These are phyloP conservation scores for Goniozus legneri DNA, from an alignment of 1,140 invertebrate species.

Conservation along the genomic window DNA sequence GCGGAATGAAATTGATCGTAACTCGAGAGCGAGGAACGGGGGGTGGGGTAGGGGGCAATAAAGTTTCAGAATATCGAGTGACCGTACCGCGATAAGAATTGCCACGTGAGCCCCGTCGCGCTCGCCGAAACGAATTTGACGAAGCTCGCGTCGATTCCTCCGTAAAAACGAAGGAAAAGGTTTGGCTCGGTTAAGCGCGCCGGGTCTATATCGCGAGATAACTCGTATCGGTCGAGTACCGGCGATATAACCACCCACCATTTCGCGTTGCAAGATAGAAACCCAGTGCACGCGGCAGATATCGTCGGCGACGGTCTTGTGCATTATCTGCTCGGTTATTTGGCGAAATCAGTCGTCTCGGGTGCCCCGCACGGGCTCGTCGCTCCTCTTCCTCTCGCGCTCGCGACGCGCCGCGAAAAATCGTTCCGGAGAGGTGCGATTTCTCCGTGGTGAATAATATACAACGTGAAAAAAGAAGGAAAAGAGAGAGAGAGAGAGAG, in stretches of 20 bases:
- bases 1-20: too few species aligned
- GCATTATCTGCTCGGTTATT: slow-evolving; percentile 43
- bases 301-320: slow-evolving; percentile 31
- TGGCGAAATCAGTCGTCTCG: slow-evolving; percentile 44
- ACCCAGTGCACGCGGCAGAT: slow-evolving; percentile 34
- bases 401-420: not conserved
- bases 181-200: too few species aligned
- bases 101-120: too few species aligned
- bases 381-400: not conserved
- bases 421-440: not conserved
- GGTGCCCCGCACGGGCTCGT: slow-evolving; percentile 27
- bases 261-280: slow-evolving; percentile 44
- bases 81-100: too few species aligned
- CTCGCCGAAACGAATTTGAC: too few species aligned
- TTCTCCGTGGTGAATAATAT: not conserved
- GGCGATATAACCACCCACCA: slow-evolving; percentile 36
- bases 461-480: not conserved
- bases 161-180: too few species aligned
- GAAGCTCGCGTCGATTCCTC: too few species aligned
- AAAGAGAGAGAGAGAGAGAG: not conserved
- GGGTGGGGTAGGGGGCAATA: too few species aligned
- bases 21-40: too few species aligned
- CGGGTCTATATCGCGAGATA: slow-evolving; percentile 41
- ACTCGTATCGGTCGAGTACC: slow-evolving; percentile 37
- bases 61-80: too few species aligned